phyloP scores from a whole-genome alignment of 1,140 invertebrate genomes.

The Trigoniulus corallinus region DNA sequence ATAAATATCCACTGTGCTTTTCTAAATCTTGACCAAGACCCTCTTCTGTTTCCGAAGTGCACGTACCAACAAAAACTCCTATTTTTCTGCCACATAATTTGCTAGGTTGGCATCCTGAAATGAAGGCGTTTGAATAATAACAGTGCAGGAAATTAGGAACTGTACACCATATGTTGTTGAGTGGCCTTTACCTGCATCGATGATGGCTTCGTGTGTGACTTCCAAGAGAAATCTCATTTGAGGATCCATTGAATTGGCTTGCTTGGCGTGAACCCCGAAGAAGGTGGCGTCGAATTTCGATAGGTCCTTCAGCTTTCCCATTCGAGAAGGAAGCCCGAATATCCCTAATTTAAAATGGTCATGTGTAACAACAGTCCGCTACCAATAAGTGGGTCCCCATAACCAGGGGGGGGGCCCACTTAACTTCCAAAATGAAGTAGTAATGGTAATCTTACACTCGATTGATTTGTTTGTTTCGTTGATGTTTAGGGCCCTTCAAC shows the following conservation, averaged over 20 bases:
- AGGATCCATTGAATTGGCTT: conserved; percentile 90
- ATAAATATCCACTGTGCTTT: conserved; percentile 35
- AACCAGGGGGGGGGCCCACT: no score
- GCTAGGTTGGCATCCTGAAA: background rate
- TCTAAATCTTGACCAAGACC: conserved; percentile 17
- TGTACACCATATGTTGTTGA: no score
- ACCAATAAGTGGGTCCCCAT: no score
- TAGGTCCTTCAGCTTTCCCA: conserved; percentile 79
- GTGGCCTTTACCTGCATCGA: conserved; percentile 75
- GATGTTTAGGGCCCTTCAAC: no score
- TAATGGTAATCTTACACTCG: no score
- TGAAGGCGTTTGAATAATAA: background rate
- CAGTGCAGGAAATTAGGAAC: background rate
- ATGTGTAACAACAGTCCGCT: background rate
- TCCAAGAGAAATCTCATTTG: conserved; percentile 81
- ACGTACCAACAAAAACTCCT: conserved; percentile 35
- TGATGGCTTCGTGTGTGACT: conserved; percentile 80
- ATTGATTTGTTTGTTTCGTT: no score
- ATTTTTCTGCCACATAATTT: conserved; percentile 26
- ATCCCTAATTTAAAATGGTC: conserved; percentile 29
- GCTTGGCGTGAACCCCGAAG: conserved; percentile 84
- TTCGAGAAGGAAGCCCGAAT: conserved; percentile 62
- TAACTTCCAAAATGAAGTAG: no score
- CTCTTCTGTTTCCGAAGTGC: conserved; percentile 15
- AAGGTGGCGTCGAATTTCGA: conserved; percentile 78